Base-by-base conservation (phyloP, 2,888 invertebrate species). In the Operophtera brumata region DNA sequence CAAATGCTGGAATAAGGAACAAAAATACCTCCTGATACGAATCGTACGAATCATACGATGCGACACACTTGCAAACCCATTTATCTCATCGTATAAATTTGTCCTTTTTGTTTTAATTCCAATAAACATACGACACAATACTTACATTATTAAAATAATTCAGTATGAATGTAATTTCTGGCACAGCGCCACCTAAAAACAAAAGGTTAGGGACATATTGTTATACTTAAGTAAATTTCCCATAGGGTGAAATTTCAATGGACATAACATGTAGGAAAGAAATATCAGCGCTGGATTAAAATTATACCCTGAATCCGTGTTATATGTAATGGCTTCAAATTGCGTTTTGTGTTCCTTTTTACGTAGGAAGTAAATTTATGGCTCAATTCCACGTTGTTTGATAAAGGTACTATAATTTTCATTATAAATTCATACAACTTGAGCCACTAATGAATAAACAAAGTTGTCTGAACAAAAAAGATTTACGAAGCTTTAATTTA, bases 241-340 rank as follows among this genome's bases (percentile, higher is more conserved):
- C 58, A 36, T 9, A 34, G 52, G 59, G 52, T 48, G 40, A 46
- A 42, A 50, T 39, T 54, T 47, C 52, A 59, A 62, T 59, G 59
- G 52, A 53, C 50, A 59, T 57, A 51, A 47, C 59, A 53, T 62
- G 62, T 62, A 37, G 20, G 40, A 25, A 50, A 49, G 44, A 51
- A 51, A 45, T 54, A 54, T 49, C 51, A 34, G 45, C 20, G 28
- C 30, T 10, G 41, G 36, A 57, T 52, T 49, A 30, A 50, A 57
- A 45, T 54, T 32, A 54, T 50, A 43, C 46, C 34, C 43, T 28
- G 35, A 45, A 40, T 49, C 36, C 32, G 26, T 42, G 54, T 49
- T 57, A 36, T 48, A 39, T 55, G 46, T 57, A 47, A 57, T 49
- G 44, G 32, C 25, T 41, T 44, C 37, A 44, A 37, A 56, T 56